Percentiles rank a stretch among this genome's conserved stretches.
Evolutionary conservation across 2,888 invertebrate species (phyloP).

Genomic region (Coenonympha glycerion): DNA sequence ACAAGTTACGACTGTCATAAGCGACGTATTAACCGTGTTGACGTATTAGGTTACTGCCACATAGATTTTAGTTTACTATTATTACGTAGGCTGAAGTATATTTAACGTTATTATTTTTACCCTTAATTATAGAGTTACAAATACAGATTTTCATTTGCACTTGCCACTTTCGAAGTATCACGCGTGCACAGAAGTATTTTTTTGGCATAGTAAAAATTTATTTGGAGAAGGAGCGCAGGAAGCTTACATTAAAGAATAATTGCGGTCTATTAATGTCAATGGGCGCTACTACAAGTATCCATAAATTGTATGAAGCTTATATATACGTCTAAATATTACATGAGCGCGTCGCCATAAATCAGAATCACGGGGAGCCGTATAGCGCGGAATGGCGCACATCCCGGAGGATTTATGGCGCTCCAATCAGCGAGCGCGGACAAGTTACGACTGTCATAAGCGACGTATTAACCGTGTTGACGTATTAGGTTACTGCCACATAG

Average conservation of each 20-base stretch:
- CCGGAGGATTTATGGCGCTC: constrained; percentile 15
- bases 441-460: constrained; percentile 22
- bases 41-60: constrained; percentile 11
- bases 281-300: no score
- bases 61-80: constrained; percentile 11
- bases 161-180: no score
- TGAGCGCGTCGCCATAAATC: not conserved
- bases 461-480: constrained; percentile 10
- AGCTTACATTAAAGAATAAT: no score
- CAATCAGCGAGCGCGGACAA: constrained; percentile 16
- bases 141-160: no score
- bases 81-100: no score
- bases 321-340: constrained; percentile 4
- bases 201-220: no score
- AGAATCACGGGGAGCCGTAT: constrained; percentile 2
- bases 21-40: constrained; percentile 14
- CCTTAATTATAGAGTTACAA: no score
- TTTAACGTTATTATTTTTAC: no score
- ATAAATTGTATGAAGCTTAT: no score
- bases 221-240: no score
- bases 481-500: constrained; percentile 14
- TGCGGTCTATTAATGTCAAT: no score
- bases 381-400: not conserved
- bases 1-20: constrained; percentile 22
- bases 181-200: no score